Base-by-base conservation (phyloP, 2,113 vertebrate genomes). In the Pleuronectes platessa region DNA sequence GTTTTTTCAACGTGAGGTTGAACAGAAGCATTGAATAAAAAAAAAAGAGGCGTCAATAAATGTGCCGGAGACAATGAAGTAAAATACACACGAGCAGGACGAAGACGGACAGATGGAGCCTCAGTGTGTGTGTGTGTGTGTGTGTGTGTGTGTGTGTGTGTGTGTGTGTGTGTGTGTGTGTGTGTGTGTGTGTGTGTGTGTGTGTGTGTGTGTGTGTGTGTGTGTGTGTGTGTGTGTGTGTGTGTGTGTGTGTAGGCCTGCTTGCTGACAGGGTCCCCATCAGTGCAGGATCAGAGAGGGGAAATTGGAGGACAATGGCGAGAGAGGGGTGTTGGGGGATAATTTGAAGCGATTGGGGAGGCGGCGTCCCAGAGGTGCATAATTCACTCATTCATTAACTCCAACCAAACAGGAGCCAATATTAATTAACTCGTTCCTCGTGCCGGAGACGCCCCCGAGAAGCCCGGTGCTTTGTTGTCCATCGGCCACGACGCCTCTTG, bases 51-150 rank as follows among this genome's bases (percentile, higher is more conserved):
- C 91, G 93, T 95, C 93, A 93, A 94, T 90, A 86, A 92, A 90
- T 89, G 92, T 90, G 86, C 80, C 85, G 87, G 92, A 94, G 94
- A 97, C 96, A 97, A 97, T 96, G 94, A 94, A 94, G 87, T 90
- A 88, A 93, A 94, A 93, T 84, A 93, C 94, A 94, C 94, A 71
- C 71, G 86, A 93, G 88, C 78, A 77, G 90, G 89, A 93, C 88
- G 92, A 93, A 90, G 92, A 88, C 84, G 93, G 95, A 95, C 97
- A 97, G 97, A 97, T 97, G 96, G 95, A 94, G 82, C 66, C 47
- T 53, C 76, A 40, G 59, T 59, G 69, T 73, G 65, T 61, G 64
- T 58, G 64, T 42, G 74, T 74, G 59, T 59, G 69, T 73, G 65
- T 62, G 64, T 58, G 67, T 55, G 61, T 47, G 65, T 51, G 74